A percentile compares a stretch with the other conserved stretches of the same genome.
These are phyloP conservation scores for Drosophila yakuba DNA, from an alignment of 1,140 invertebrate genomes.

Conservation along the genomic window DNA sequence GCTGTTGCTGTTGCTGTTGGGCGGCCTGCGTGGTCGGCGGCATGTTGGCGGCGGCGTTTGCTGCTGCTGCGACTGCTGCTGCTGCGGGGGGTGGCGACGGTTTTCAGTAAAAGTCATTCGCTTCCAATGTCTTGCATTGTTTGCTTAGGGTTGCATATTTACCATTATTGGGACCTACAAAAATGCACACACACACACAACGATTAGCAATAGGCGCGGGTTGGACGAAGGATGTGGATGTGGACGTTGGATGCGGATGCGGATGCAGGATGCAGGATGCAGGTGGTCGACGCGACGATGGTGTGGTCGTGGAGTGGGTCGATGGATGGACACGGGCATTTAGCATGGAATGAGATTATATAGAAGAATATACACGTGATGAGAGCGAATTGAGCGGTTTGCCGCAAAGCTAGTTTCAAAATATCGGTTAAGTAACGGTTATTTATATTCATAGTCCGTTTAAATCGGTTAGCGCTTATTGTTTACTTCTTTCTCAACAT, in stretches of 20 bases:
- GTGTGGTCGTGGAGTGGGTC: constrained; percentile 26
- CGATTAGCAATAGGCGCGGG: constrained; percentile 77
- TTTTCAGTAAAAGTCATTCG: constrained; percentile 97
- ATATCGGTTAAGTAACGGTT: neutral
- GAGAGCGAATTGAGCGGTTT: constrained; percentile 33
- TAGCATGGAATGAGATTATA: constrained; percentile 40
- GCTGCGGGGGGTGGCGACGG: constrained; percentile 86
- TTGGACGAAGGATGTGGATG: constrained; percentile 62
- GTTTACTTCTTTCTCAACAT: neutral
- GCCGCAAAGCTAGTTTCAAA: neutral
- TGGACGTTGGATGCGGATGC: constrained; percentile 41
- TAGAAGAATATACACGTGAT: constrained; percentile 23
- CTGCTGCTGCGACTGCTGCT: constrained; percentile 64
- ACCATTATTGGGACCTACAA: constrained; percentile 88
- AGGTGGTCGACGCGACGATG: constrained; percentile 25
- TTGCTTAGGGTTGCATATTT: constrained; percentile 96
- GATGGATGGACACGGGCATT: constrained; percentile 30
- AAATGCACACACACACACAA: constrained; percentile 59
- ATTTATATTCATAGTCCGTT: neutral
- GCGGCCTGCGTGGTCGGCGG: constrained; percentile 71
- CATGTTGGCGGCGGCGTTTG: constrained; percentile 57
- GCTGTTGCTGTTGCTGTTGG: constrained; percentile 51
- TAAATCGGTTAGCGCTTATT: neutral
- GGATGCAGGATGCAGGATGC: constrained; percentile 21
- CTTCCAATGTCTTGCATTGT: constrained; percentile 96